These are phyloP conservation scores for Bombus huntii DNA, from an alignment of 1,140 invertebrate genomes.

Conservation along the genomic window DNA sequence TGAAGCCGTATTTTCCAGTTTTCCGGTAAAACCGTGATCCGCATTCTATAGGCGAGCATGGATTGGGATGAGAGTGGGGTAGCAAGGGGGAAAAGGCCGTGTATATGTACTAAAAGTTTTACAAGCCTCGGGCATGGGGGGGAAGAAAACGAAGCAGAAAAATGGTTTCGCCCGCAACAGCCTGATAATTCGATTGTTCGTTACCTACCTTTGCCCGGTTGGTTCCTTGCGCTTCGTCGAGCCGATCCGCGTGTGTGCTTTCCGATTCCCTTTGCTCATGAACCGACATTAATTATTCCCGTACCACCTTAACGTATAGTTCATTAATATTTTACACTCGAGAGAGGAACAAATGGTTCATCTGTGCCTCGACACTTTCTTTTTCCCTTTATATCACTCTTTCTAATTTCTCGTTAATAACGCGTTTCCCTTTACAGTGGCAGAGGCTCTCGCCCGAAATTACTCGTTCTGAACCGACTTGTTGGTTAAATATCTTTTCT, in stretches of 20 bases:
- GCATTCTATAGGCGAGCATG: slow-evolving; percentile 26
- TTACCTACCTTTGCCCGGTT: slow-evolving; percentile 10
- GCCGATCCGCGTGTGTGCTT: slow-evolving; percentile 28
- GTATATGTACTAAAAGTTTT: slow-evolving; percentile 55
- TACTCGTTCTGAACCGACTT: slow-evolving; percentile 20
- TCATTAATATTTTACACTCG: slow-evolving; percentile 55
- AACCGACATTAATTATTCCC: slow-evolving; percentile 58
- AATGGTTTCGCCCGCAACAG: slow-evolving; percentile 62
- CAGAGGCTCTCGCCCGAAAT: slow-evolving; percentile 4
- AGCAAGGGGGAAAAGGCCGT: slow-evolving; percentile 15
- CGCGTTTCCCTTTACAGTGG: slow-evolving; percentile 36
- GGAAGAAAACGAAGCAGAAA: slow-evolving; percentile 60
- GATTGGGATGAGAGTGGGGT: not conserved
- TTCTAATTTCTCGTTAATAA: slow-evolving; percentile 40
- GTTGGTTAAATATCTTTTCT: not conserved
- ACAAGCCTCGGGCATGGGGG: slow-evolving; percentile 37
- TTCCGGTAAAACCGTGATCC: slow-evolving; percentile 58
- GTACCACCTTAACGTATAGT: slow-evolving; percentile 33
- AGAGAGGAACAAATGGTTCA: not conserved
- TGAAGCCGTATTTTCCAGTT: slow-evolving; percentile 57
- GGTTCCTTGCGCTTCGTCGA: slow-evolving; percentile 39
- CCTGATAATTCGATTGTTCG: slow-evolving; percentile 66
- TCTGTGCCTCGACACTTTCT: slow-evolving; percentile 22
- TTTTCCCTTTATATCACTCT: not conserved
- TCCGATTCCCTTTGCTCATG: slow-evolving; percentile 57